Conservation (phyloP, 92 coral and sea anemone genomes). For the Porites lobata region DNA sequence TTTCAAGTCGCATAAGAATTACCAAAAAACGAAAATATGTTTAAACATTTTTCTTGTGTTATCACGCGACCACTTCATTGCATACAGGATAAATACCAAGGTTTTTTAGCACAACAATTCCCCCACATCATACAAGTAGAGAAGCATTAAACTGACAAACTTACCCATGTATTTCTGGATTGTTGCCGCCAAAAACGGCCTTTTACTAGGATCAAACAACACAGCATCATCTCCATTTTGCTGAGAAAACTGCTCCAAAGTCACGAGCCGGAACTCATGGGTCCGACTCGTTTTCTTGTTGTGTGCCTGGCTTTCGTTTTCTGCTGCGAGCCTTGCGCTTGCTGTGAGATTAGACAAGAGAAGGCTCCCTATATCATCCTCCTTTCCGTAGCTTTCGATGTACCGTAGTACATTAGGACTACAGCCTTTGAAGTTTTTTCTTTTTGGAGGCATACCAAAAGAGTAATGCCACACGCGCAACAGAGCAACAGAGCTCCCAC, state of each 20-base stretch:
- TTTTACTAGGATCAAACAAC: constrained; percentile 38
- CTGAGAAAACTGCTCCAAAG: constrained; percentile 37
- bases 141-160: constrained; percentile 9
- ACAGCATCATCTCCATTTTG: constrained; percentile 36
- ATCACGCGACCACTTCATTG: too few relatives aligned
- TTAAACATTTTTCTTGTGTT: too few relatives aligned
- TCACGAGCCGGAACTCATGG: constrained; percentile 48
- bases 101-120: neutral
- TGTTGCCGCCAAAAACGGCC: constrained; percentile 50
- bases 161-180: constrained; percentile 45
- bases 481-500: neutral
- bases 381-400: constrained; percentile 5
- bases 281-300: constrained; percentile 25
- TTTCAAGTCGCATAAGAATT: too few relatives aligned
- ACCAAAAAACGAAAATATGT: too few relatives aligned
- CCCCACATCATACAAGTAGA: neutral
- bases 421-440: constrained; percentile 18
- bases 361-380: constrained; percentile 14
- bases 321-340: neutral
- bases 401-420: constrained; percentile 25
- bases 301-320: constrained; percentile 31
- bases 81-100: too few relatives aligned
- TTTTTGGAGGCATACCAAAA: constrained; percentile 12
- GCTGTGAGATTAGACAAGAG: neutral
- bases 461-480: too few relatives aligned